phyloP scores from a whole-genome alignment of 1,140 invertebrate genomes.

The Drosophila punjabiensis region DNA sequence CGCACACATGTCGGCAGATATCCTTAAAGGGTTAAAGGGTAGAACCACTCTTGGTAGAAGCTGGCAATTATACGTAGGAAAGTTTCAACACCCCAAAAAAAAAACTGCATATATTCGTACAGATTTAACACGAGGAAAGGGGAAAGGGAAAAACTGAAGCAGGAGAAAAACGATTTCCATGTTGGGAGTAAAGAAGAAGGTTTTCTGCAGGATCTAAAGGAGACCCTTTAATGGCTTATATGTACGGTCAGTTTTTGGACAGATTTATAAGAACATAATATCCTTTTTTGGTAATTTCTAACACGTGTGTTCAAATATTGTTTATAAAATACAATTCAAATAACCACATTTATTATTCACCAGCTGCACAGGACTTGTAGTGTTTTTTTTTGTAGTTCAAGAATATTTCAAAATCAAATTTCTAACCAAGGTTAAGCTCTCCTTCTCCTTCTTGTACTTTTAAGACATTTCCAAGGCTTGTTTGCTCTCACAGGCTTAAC shows the following conservation, averaged over 20 bases:
- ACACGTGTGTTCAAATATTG: neutral
- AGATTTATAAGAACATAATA: slow-evolving; percentile 7
- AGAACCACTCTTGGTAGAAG: neutral
- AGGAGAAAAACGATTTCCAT: slow-evolving; percentile 65
- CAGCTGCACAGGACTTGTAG: neutral
- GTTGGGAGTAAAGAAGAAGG: slow-evolving; percentile 22
- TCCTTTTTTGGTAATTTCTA: slow-evolving; percentile 5
- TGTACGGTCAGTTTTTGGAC: slow-evolving; percentile 1
- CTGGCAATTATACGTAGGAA: slow-evolving; percentile 73
- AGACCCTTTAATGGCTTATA: slow-evolving; percentile 16
- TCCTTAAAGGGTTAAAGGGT: slow-evolving; percentile 19
- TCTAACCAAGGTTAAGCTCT: neutral
- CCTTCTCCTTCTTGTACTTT: neutral
- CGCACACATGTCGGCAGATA: slow-evolving; percentile 62
- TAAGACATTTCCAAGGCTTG: neutral
- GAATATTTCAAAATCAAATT: neutral
- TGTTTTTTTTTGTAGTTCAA: neutral
- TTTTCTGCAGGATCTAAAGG: neutral
- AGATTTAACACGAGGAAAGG: slow-evolving; percentile 19
- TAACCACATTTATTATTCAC: slow-evolving; percentile 2
- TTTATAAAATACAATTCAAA: neutral
- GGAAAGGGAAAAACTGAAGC: too few species aligned
- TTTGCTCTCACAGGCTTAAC: slow-evolving; percentile 3
- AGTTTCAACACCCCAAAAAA: slow-evolving; percentile 18
- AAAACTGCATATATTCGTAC: slow-evolving; percentile 19